A percentile compares a stretch with the other conserved stretches of the same genome.
Conservation (phyloP, 1,140 invertebrate genomes). For the Theocolax elegans region DNA sequence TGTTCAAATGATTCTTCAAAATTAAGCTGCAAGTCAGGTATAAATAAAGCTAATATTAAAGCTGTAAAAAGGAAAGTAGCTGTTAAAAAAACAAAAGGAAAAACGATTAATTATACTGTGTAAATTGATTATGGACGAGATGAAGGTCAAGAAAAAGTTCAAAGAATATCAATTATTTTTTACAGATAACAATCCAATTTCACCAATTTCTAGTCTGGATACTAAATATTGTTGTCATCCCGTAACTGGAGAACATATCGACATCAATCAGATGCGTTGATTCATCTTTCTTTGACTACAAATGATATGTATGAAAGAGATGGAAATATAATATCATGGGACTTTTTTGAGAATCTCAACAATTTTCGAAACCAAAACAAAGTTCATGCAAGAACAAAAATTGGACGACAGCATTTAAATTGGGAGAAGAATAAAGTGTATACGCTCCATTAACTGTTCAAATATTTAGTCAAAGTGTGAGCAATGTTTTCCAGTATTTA, state of each 20-base stretch:
- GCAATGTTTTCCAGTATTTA: slow-evolving; percentile 42
- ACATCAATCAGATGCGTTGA: slow-evolving; percentile 44
- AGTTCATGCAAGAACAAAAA: slow-evolving; percentile 37
- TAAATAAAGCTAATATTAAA: too few species aligned
- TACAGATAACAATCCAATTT: slow-evolving; percentile 37
- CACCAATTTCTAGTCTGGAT: slow-evolving; percentile 21
- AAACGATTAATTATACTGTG: too few species aligned
- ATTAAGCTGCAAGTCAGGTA: too few species aligned
- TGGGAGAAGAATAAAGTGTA: slow-evolving; percentile 33
- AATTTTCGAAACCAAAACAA: slow-evolving; percentile 43
- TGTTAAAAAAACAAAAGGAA: too few species aligned
- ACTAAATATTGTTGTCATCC: slow-evolving; percentile 42
- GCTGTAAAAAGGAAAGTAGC: too few species aligned
- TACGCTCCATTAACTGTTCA: slow-evolving; percentile 36
- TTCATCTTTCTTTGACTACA: slow-evolving; percentile 43
- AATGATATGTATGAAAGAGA: slow-evolving; percentile 32
- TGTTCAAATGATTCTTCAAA: too few species aligned
- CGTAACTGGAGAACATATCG: slow-evolving; percentile 34
- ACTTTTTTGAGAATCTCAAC: slow-evolving; percentile 41
- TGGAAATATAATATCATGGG: slow-evolving; percentile 43
- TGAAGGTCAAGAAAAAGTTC: too few species aligned
- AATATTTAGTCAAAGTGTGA: slow-evolving; percentile 46
- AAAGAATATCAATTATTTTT: slow-evolving; percentile 41
- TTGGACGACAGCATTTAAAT: slow-evolving; percentile 28
- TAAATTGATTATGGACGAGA: too few species aligned